Base-by-base conservation (phyloP, 2,113 vertebrate species). In the Sminthopsis crassicaudata region DNA sequence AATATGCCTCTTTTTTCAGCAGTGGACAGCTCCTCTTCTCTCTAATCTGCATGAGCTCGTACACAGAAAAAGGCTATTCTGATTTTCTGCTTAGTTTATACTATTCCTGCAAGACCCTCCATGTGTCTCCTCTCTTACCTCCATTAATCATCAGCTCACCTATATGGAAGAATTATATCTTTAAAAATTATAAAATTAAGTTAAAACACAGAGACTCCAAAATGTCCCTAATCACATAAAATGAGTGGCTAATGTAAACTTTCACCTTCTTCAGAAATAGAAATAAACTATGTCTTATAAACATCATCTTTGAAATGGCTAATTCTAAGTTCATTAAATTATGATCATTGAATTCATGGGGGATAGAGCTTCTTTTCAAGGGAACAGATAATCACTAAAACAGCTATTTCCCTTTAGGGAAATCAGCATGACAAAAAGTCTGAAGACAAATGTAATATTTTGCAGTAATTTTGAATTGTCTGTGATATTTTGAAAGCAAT, bases 391-490 rank as follows among this genome's bases (percentile, higher is more conserved):
- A 97, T 96, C 88, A 96, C 30, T 90, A 91, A 96, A 91, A 52
- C 7, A 92, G 90, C 90, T 95, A 60, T 53, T 94, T 92, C 57
- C 42, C 92, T 92, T 57, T 84, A 92, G 95, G 92, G 89, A 94
- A 94, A 96, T 95, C 9, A 57, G 14, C 90, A 14, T 91, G 54
- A 94, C 93, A 95, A 91, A 96, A 97, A 96, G 54, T 97, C 88
- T 67, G 0, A 42, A 97, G 88, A 93, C 92, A 95, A 94, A 25
- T 90, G 30, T 51, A 92, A 52, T 95, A 93, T 92, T 96, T 90
- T 96, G 0, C n/a, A 57, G 84, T 97, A 97, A 97, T 96, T 97
- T 92, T 95, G n/a, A 55, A 91, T 95, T 96, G 94, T 95, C 90
- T 95, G 92, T 76, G 0, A 8, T 93, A 53, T 11, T 92, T 46